These are phyloP conservation scores for Andricus grossulariae DNA, from an alignment of 1,140 invertebrate genomes.

Conservation along the genomic window DNA sequence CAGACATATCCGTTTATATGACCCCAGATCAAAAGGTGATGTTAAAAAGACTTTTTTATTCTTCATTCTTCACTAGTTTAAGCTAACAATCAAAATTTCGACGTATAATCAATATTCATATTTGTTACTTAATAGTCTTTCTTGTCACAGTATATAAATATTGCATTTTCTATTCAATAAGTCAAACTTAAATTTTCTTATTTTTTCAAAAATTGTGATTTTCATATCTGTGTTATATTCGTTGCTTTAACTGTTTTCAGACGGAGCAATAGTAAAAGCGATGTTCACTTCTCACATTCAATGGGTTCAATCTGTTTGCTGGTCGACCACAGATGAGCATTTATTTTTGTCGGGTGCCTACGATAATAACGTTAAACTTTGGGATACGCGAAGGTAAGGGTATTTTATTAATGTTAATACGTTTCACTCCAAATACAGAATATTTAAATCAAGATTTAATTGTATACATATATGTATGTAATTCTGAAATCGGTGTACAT, in stretches of 20 bases:
- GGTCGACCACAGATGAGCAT: constrained; percentile 90
- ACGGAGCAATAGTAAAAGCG: constrained; percentile 90
- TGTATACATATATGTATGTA: no score
- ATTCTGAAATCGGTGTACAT: no score
- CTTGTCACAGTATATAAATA: neutral
- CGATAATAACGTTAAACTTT: constrained; percentile 94
- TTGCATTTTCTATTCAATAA: constrained; percentile 16
- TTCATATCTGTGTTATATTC: constrained; percentile 10
- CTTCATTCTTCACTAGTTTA: neutral
- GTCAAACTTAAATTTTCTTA: constrained; percentile 29
- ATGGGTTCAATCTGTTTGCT: constrained; percentile 93
- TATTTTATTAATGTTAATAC: constrained; percentile 32
- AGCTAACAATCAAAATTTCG: no score
- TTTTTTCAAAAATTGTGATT: constrained; percentile 34
- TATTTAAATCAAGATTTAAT: neutral
- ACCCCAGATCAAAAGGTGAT: constrained; percentile 90
- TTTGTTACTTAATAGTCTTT: no score
- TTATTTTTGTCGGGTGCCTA: constrained; percentile 95
- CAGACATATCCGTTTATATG: constrained; percentile 91
- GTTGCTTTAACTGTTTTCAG: constrained; percentile 70
- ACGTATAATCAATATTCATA: no score
- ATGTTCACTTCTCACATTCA: constrained; percentile 93
- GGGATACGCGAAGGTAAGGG: constrained; percentile 92
- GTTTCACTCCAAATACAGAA: neutral
- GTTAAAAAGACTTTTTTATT: constrained; percentile 44